phyloP scores from a whole-genome alignment of 2,797 vertebrate species.

The Coluber constrictor region DNA sequence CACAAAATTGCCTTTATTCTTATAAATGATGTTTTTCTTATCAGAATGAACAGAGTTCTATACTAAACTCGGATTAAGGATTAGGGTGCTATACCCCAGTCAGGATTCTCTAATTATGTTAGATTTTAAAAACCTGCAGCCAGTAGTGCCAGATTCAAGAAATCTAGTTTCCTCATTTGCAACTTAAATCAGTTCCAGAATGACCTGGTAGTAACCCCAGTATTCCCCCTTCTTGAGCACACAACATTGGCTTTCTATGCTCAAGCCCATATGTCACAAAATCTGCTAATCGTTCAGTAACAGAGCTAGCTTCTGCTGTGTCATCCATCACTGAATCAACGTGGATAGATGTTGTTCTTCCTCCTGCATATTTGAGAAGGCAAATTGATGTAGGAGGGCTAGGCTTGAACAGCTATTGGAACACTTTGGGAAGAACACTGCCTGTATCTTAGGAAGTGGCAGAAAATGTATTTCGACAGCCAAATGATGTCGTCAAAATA shows the following conservation, averaged over 20 bases:
- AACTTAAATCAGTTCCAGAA: not conserved
- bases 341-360: not conserved
- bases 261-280: not conserved
- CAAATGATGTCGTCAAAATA: not conserved
- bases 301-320: not conserved
- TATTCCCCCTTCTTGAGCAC: not conserved
- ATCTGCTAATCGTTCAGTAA: not conserved
- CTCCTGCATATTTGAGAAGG: not conserved
- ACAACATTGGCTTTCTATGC: not conserved
- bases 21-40: not conserved
- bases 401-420: not conserved
- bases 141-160: not conserved
- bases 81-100: not conserved
- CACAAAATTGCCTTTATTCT: not conserved
- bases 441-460: not conserved
- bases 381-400: not conserved
- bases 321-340: not conserved
- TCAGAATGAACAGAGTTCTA: not conserved
- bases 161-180: not conserved
- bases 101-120: not conserved
- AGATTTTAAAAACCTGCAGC: not conserved
- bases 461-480: not conserved
- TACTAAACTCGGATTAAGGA: not conserved
- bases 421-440: not conserved
- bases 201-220: not conserved